Evolutionary conservation across 2,113 vertebrate species (phyloP).

Genomic region (Salminus brasiliensis): DNA sequence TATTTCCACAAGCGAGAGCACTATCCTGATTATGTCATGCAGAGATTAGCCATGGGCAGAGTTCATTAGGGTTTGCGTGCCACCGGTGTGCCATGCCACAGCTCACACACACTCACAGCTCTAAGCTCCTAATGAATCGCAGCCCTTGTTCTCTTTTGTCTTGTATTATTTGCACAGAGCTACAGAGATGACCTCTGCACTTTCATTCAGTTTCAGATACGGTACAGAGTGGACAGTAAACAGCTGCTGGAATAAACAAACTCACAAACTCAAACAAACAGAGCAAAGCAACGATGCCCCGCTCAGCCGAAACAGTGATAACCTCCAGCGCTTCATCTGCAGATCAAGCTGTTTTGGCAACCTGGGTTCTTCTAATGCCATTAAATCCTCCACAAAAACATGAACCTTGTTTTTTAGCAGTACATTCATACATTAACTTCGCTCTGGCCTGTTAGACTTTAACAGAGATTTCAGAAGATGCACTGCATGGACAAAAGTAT

Average conservation of each 20-base stretch:
- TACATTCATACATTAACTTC: background rate
- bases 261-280: background rate
- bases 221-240: background rate
- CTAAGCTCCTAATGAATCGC: constrained; percentile 35
- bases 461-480: background rate
- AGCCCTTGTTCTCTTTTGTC: constrained; percentile 30
- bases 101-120: background rate
- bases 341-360: background rate
- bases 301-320: background rate
- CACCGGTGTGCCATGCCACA: constrained; percentile 5
- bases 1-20: background rate
- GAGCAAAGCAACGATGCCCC: background rate
- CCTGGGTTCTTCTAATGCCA: background rate
- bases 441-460: background rate
- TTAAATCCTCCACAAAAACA: background rate
- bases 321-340: background rate
- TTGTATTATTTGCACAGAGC: constrained; percentile 1
- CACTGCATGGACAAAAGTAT: no score
- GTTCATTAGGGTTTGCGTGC: constrained; percentile 16
- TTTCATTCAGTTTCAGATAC: constrained; percentile 1
- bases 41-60: constrained; percentile 6
- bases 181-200: constrained; percentile 40
- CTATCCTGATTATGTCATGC: constrained; percentile 1
- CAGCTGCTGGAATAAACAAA: constrained; percentile 15
- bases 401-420: background rate